Evolutionary conservation across 92 coral and sea anemone species (phyloP).

Genomic region (Pocillopora meandrina): DNA sequence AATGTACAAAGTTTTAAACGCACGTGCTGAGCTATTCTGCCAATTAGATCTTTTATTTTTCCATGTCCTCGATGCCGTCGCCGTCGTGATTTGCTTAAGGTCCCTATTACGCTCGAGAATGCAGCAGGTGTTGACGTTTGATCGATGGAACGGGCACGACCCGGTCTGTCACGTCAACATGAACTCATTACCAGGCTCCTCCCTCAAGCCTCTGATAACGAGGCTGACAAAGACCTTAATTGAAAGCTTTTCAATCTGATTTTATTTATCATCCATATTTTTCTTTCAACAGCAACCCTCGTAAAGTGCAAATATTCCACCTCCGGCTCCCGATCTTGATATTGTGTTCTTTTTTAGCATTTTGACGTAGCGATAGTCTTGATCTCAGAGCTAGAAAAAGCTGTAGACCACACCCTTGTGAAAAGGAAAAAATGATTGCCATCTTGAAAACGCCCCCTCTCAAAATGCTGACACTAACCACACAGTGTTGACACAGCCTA

Average conservation of each 20-base stretch:
- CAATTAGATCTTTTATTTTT: too few relatives aligned
- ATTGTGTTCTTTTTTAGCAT: background rate
- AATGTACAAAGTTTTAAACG: too few relatives aligned
- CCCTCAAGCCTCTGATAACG: background rate
- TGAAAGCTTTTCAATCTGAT: background rate
- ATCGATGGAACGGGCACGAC: too few relatives aligned
- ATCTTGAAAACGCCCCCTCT: background rate
- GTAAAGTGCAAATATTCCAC: background rate
- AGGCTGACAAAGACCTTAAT: background rate
- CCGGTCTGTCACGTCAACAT: too few relatives aligned
- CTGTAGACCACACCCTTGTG: background rate
- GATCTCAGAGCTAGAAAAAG: background rate
- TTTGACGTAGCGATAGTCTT: background rate
- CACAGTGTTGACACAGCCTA: too few relatives aligned
- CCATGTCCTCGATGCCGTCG: too few relatives aligned
- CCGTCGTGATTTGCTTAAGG: too few relatives aligned
- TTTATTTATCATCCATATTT: too few relatives aligned
- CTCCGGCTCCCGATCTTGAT: background rate
- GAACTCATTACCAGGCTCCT: background rate
- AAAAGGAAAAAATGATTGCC: background rate
- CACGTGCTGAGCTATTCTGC: too few relatives aligned
- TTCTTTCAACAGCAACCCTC: conserved; percentile 5
- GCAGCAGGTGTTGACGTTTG: too few relatives aligned
- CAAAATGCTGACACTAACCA: too few relatives aligned
- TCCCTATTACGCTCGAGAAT: too few relatives aligned